Evolutionary conservation across 2,888 invertebrate species (phyloP), one percentile per base, ranked within the genome.

Genomic region (Cosmopolites sordidus): DNA sequence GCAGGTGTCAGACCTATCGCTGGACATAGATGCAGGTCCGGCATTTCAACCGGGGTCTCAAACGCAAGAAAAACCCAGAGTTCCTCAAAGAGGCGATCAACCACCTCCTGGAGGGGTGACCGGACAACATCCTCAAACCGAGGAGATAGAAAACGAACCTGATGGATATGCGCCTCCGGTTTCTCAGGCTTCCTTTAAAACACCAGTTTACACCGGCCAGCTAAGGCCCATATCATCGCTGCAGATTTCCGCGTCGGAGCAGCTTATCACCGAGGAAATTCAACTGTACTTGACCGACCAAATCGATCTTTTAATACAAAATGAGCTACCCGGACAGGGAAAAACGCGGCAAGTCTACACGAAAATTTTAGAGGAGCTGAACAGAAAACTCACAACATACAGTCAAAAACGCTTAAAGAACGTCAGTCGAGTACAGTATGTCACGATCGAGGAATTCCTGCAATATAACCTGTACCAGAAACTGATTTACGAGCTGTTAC

Each of bases 201-300:
- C 8, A 5, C 22, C 22, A 5, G 4, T 22, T 5, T 22, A 22
- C 22, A 22, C 22, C 8, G 22, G 22, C 3, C 4, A 5, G 8
- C 8, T 22, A 8, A 22, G 22, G 22, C 22, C 22, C 8, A 37
- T n/a, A 37, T 9, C 38, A 6, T 18, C 39, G 14, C 6, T 37
- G 15, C 6, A 48, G 8, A 4, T 54, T 30, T 17, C 44, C 16
- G 16, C 16, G n/a, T 11, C 41, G 16, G 16, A 49, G 8, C 17
- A 16, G 3, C 43, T 54, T 29, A 30, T 58, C 38, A 44, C 54
- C 14, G 42, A 55, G 33, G 44, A 57, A 54, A 15, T 53, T 30
- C 60, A 58, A 45, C 38, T 22, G 4, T 47, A 48, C 1, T 27
- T 58, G 40, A 30, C 41, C 6, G 48, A 17, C 15, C 39, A 55